Conservation (phyloP, 2,888 invertebrate species). For the Plebejus melissa region DNA sequence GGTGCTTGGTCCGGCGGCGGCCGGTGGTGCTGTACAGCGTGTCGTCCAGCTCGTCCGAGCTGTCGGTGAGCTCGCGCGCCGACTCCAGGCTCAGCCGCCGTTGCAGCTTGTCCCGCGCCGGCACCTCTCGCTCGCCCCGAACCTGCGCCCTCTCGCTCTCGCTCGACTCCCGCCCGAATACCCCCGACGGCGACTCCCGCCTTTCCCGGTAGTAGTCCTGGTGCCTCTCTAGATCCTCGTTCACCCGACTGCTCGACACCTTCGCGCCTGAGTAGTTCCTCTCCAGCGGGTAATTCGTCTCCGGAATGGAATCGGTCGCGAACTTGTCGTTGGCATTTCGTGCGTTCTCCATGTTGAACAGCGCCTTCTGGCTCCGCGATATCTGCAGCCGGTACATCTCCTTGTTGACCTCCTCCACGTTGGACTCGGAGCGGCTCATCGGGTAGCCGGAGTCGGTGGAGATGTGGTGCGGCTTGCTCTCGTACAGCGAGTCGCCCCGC, state of each 20-base stretch:
- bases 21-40: conserved; percentile 77
- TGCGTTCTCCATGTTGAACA: conserved; percentile 69
- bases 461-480: conserved; percentile 71
- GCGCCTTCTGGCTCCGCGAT: conserved; percentile 71
- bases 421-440: conserved; percentile 72
- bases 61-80: conserved; percentile 84
- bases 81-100: conserved; percentile 85
- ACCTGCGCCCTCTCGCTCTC: conserved; percentile 61
- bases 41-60: conserved; percentile 82
- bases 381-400: conserved; percentile 75
- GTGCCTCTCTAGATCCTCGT: conserved; percentile 69
- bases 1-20: conserved; percentile 76
- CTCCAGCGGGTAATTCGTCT: conserved; percentile 71
- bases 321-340: conserved; percentile 66
- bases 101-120: conserved; percentile 69
- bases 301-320: conserved; percentile 60
- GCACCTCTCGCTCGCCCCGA: conserved; percentile 51
- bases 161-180: conserved; percentile 60
- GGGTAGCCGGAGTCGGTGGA: conserved; percentile 69
- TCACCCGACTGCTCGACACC: conserved; percentile 66
- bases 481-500: conserved; percentile 66
- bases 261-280: conserved; percentile 70
- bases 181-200: conserved; percentile 59
- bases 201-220: conserved; percentile 63
- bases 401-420: conserved; percentile 75